phyloP scores from a whole-genome alignment of 2,797 vertebrate species.

The Propithecus perrieri region DNA sequence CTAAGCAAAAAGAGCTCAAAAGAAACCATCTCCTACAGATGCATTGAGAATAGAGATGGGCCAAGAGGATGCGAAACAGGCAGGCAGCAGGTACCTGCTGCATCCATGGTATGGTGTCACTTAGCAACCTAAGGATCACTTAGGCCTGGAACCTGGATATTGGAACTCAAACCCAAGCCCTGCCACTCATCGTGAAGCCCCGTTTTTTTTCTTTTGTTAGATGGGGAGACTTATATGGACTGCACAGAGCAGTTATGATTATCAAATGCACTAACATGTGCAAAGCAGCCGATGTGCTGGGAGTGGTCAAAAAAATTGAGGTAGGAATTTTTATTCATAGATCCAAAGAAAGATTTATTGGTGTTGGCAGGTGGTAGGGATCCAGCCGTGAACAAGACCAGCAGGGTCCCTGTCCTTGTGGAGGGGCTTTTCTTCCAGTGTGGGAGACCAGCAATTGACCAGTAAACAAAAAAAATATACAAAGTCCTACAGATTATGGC shows the following conservation, averaged over 20 bases:
- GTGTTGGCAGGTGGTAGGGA: background rate
- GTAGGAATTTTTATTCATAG: background rate
- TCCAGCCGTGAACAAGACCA: background rate
- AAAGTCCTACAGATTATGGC: background rate
- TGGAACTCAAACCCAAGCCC: background rate
- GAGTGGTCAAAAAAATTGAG: background rate
- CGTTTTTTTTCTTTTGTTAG: background rate
- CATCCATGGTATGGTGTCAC: background rate
- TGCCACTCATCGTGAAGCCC: background rate
- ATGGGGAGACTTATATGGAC: background rate
- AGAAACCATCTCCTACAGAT: background rate
- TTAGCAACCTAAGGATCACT: background rate
- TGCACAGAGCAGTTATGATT: fast-evolving
- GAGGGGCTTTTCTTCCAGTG: background rate
- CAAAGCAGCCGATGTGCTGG: background rate
- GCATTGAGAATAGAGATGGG: background rate
- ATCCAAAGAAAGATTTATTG: background rate
- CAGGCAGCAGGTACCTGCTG: background rate
- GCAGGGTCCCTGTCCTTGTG: background rate
- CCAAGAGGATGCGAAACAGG: fast-evolving
- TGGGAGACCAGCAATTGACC: background rate
- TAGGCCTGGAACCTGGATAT: background rate
- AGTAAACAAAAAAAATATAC: background rate
- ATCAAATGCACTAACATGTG: background rate
- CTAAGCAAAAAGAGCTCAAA: background rate